phyloP scores from a whole-genome alignment of 2,113 vertebrate species.

The Tiliqua scincoides region DNA sequence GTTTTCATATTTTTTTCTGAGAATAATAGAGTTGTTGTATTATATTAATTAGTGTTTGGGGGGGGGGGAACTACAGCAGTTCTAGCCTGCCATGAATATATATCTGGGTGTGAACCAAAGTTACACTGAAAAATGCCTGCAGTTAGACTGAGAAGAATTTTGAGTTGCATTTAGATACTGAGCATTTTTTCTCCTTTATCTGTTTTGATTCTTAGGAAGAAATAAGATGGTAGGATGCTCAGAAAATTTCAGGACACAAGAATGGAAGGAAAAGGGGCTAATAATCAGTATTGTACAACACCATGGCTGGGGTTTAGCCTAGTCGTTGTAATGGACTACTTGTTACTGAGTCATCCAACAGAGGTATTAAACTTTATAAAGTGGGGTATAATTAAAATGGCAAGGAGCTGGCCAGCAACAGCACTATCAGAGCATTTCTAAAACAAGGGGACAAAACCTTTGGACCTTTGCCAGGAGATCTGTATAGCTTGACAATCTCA shows the following conservation, averaged over 20 bases:
- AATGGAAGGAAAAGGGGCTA: background rate
- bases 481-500: background rate
- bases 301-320: background rate
- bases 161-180: background rate
- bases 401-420: background rate
- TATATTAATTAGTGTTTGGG: slow-evolving; percentile 31
- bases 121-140: background rate
- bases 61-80: slow-evolving; percentile 17
- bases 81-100: background rate
- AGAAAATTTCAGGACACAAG: background rate
- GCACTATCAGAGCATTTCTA: background rate
- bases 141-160: background rate
- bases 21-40: slow-evolving; percentile 36
- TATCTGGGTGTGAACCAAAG: slow-evolving; percentile 39
- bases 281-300: background rate
- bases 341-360: background rate
- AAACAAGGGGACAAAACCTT: background rate
- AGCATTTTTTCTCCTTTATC: background rate
- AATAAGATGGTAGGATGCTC: fast-evolving
- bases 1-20: background rate
- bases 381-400: background rate
- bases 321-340: background rate
- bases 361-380: background rate
- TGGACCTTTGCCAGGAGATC: background rate
- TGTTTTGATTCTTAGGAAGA: background rate